Conservation (phyloP, 2,797 vertebrate species). For the Poecilia wingei region DNA sequence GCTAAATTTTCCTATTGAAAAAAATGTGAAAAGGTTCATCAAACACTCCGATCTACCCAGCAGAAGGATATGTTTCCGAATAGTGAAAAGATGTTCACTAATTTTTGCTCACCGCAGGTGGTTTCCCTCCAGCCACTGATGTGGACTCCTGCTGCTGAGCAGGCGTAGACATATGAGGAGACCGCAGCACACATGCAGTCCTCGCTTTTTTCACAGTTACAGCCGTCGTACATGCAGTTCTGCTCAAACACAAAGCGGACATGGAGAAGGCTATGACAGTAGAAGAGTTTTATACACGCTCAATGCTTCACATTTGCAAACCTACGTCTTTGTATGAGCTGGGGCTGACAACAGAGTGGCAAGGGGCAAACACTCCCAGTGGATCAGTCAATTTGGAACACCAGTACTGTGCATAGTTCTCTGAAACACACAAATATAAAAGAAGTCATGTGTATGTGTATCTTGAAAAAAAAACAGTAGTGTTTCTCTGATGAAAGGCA, state of each 20-base stretch:
- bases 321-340: slow-evolving; percentile 80
- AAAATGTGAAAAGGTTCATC: background rate
- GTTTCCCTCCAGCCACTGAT: slow-evolving; percentile 71
- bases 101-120: slow-evolving; percentile 80
- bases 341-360: slow-evolving; percentile 82
- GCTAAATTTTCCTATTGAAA: slow-evolving; percentile 67
- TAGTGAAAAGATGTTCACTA: background rate
- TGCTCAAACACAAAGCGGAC: slow-evolving; percentile 30
- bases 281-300: background rate
- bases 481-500: background rate
- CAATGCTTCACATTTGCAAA: background rate
- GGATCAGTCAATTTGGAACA: slow-evolving; percentile 82
- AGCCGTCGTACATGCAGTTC: slow-evolving; percentile 82
- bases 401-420: slow-evolving; percentile 83
- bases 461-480: background rate
- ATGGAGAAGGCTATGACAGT: background rate
- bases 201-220: slow-evolving; percentile 80
- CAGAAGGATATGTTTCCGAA: background rate
- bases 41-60: background rate
- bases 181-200: slow-evolving; percentile 80
- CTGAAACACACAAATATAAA: slow-evolving; percentile 64
- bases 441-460: background rate
- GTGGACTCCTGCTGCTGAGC: slow-evolving; percentile 66
- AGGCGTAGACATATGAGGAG: slow-evolving; percentile 77
- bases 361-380: slow-evolving; percentile 77